A percentile compares a stretch with the other conserved stretches of the same genome.
Conservation (phyloP, 2,113 vertebrate genomes). For the human region GRCh38 chr12:33681001-33681500, state of each 20-base stretch:
- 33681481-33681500: neutral
- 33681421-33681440: neutral
- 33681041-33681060: neutral
- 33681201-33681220: conserved; percentile 29
- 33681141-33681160: neutral
- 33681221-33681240: neutral
- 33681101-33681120: neutral
- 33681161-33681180: neutral
- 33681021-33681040: neutral
- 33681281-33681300: neutral
- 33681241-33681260: neutral
- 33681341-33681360: neutral
- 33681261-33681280: neutral
- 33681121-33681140: neutral
- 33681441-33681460: neutral
- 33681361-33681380: neutral
- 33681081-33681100: neutral
- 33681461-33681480: neutral
- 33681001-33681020: neutral
- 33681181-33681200: neutral
- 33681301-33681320: neutral
- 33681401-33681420: neutral
- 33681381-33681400: conserved; percentile 18
- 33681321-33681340: neutral
- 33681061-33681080: neutral